Base-by-base conservation (phyloP, 1,140 invertebrate species). In the Leptonema lineaticorne region DNA sequence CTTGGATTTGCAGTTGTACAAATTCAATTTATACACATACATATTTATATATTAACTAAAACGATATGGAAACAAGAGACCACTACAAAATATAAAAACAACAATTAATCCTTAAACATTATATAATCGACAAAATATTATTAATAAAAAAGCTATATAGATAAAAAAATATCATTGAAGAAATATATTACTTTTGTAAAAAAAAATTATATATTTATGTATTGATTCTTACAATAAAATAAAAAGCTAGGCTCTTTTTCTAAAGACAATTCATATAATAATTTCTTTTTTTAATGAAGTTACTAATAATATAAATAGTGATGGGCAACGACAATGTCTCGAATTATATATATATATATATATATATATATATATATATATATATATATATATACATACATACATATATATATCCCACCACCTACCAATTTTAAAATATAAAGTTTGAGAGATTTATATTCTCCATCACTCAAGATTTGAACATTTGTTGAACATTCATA, bases 231-330 rank as follows among this genome's bases (percentile, higher is more conserved):
- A 53, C 20, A 53, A 24, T 26, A 59, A 68, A 64, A 68, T 71
- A 71, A 71, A 71, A 70, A 71, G 69, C 67, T 71, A 66, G 28
- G 67, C 56, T 65, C 62, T 68, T n/a, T n/a, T n/a, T n/a, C 62
- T 57, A 16, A 59, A 59, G 50, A 22, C 14, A 53, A 53, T 53
- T n/a, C n/a, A n/a, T n/a, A n/a, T n/a, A n/a, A 53, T 5, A 53
- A 22, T 53, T 9, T 53, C 11, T 24, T 4, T 53, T 26, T 18
- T 53, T 11, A 53, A 53, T 26, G 24, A 11, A 53, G 9, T 4
- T 53, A 53, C 5, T 33, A 33, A 11, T 33, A 6, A 6, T 33
- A 6, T 11, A 33, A 6, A 33, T 6, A 5, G 30, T 11, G 30
- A 33, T 33, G 5, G 5, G 5, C 30, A 33, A 33, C 30, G 30